Percentiles rank a stretch among this genome's conserved stretches.
These are phyloP conservation scores for Lasiommata megera DNA, from an alignment of 2,888 invertebrate species.

Conservation along the genomic window DNA sequence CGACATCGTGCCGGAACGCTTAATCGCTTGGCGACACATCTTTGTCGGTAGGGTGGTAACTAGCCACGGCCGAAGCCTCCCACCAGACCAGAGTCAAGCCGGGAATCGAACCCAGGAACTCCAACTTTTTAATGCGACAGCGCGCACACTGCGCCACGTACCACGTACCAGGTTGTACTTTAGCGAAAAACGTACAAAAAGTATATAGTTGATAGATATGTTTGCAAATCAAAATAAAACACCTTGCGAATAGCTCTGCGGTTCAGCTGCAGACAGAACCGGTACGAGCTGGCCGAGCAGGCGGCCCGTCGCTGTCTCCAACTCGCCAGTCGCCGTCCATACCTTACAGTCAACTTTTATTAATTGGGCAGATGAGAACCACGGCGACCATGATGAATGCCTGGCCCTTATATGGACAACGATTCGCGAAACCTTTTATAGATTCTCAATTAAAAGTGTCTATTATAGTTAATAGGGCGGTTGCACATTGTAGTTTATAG, in stretches of 20 bases:
- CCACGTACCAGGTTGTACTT: background rate
- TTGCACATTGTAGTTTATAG: constrained; percentile 67
- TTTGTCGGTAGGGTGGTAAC: too few relatives aligned
- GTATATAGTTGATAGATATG: constrained; percentile 44
- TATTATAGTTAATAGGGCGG: constrained; percentile 78
- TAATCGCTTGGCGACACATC: too few relatives aligned
- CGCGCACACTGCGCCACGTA: too few relatives aligned
- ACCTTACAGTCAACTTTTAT: constrained; percentile 78
- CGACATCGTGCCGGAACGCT: too few relatives aligned
- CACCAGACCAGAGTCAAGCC: too few relatives aligned
- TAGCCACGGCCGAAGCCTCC: too few relatives aligned
- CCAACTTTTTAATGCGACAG: too few relatives aligned
- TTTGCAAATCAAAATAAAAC: constrained; percentile 79
- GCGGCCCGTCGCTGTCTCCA: constrained; percentile 60
- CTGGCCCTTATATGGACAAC: constrained; percentile 70
- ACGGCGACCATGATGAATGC: constrained; percentile 76
- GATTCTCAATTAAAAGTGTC: constrained; percentile 81
- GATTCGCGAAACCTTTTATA: constrained; percentile 80
- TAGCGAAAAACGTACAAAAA: background rate
- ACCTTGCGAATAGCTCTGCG: constrained; percentile 55
- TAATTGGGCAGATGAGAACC: constrained; percentile 81
- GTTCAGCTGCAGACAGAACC: constrained; percentile 74
- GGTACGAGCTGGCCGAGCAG: constrained; percentile 55
- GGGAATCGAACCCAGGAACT: too few relatives aligned
- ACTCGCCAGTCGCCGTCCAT: constrained; percentile 61